These are phyloP conservation scores for Brachypalpus laphriformis DNA, from an alignment of 2,888 invertebrate species.

Conservation along the genomic window DNA sequence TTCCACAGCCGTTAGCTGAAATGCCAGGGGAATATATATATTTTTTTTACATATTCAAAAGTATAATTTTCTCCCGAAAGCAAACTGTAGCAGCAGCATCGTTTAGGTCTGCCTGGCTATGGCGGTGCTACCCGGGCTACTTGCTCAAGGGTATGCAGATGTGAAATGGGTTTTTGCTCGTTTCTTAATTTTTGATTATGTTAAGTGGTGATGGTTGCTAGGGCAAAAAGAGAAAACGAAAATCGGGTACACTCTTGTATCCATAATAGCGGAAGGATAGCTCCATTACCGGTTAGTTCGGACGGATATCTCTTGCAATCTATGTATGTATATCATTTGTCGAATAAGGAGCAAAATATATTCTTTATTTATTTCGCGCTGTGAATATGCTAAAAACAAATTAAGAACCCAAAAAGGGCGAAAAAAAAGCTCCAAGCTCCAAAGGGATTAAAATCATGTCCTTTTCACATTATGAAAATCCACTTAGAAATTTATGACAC, in stretches of 20 bases:
- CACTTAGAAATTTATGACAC: slow-evolving; percentile 60
- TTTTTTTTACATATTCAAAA: slow-evolving; percentile 46
- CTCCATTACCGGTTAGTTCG: slow-evolving; percentile 68
- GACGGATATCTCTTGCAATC: slow-evolving; percentile 53
- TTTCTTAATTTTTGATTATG: slow-evolving; percentile 74
- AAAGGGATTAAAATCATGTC: slow-evolving; percentile 59
- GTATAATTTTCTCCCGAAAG: slow-evolving; percentile 34
- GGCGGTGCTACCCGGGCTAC: background rate
- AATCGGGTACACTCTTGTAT: slow-evolving; percentile 4
- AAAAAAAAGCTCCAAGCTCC: background rate
- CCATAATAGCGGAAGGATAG: slow-evolving; percentile 53
- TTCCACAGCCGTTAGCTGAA: slow-evolving; percentile 40
- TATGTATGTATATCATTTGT: slow-evolving; percentile 46
- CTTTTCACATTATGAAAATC: slow-evolving; percentile 65
- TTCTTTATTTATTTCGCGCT: slow-evolving; percentile 21
- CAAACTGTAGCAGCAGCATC: slow-evolving; percentile 27
- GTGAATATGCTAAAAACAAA: slow-evolving; percentile 27
- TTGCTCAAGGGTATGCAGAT: slow-evolving; percentile 63
- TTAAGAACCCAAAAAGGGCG: background rate
- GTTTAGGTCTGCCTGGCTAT: no score
- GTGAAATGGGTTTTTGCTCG: slow-evolving; percentile 62
- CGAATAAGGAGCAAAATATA: slow-evolving; percentile 19
- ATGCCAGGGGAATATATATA: slow-evolving; percentile 32
- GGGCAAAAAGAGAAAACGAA: slow-evolving; percentile 1
- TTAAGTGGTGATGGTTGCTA: slow-evolving; percentile 60